Base-by-base conservation (phyloP, 2,113 vertebrate genomes). In the Alaudala cheleensis region DNA sequence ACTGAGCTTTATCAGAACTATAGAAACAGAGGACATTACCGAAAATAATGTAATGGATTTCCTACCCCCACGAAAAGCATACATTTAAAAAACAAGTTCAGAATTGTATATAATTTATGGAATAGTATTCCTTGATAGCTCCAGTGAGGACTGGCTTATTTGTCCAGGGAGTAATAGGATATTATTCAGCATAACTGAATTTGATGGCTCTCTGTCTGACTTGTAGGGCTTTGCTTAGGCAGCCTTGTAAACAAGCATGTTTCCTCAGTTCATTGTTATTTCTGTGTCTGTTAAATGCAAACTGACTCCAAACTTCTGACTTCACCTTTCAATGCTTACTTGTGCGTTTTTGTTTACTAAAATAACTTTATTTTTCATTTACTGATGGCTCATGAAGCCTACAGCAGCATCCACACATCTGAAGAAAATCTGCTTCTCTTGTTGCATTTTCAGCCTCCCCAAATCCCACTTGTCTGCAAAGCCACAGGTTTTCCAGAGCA, bases 1-100 rank as follows among this genome's bases (percentile, higher is more conserved):
- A 15, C 29, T 40, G 60, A 86, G 42, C 10, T 92, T 81, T 88
- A 83, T 67, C 90, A 64, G 51, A 81, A 24, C 45, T 83, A 50
- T 7, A 85, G 71, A 64, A 81, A 90, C 49, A 31, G 11, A 79
- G 7, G 58, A 5, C 33, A 24, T 57, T 69, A 72, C 12, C 33
- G 57, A 90, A 83, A 95, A 85, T 40, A 92, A 66, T 22, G 34
- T 18, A 66, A 73, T 12, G 18, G 40, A 33, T n/a, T 91, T 87
- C 47, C 45, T 40, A n/a, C 14, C 25, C 60, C 39, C 3, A 2
- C 47, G 40, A 50, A 50, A 66, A 60, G 10, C 26, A 26, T 50
- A 12, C 40, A 28, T 93, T 94, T 88, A 83, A 79, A 92, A 96
- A 94, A 81, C 21, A 74, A 73, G 51, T 64, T 58, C 82, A 93